Percentiles rank a stretch among this genome's conserved stretches.
Evolutionary conservation across 1,140 invertebrate genomes (phyloP).

Genomic region (Cotesia glomerata): DNA sequence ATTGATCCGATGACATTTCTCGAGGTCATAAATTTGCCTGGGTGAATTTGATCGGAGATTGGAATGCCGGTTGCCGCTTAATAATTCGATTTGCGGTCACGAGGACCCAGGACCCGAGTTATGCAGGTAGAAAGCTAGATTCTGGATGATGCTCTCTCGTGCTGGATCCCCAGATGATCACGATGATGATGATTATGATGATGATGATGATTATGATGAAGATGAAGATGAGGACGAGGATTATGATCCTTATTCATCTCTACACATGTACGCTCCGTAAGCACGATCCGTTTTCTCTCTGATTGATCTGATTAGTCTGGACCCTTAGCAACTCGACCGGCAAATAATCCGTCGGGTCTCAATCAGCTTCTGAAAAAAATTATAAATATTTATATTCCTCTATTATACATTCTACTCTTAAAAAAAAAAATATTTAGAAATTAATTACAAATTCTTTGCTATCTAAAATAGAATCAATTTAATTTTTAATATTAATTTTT

Average conservation of each 20-base stretch:
- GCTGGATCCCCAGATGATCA: not conserved
- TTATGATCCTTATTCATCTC: constrained; percentile 47
- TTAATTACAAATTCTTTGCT: too few species aligned
- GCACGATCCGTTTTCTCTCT: constrained; percentile 49
- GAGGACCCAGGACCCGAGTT: constrained; percentile 28
- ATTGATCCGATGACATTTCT: not conserved
- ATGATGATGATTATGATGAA: not conserved
- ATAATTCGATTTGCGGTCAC: constrained; percentile 55
- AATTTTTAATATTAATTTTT: too few species aligned
- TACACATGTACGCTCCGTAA: constrained; percentile 35
- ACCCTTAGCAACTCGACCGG: constrained; percentile 50
- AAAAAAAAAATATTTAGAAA: too few species aligned
- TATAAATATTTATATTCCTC: constrained; percentile 42
- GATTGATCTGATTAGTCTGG: constrained; percentile 62
- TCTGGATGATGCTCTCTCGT: not conserved
- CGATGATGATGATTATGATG: not conserved
- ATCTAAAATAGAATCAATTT: too few species aligned
- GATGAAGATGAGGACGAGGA: constrained; percentile 27
- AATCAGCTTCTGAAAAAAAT: constrained; percentile 63
- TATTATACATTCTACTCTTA: not conserved
- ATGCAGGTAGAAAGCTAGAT: not conserved
- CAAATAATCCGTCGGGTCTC: constrained; percentile 60
- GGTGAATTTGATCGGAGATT: constrained; percentile 29
- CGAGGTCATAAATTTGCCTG: constrained; percentile 7
- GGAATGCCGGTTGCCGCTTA: constrained; percentile 41